Evolutionary conservation across 1,140 invertebrate genomes (phyloP).

Genomic region (Anagrus nilaparvatae): DNA sequence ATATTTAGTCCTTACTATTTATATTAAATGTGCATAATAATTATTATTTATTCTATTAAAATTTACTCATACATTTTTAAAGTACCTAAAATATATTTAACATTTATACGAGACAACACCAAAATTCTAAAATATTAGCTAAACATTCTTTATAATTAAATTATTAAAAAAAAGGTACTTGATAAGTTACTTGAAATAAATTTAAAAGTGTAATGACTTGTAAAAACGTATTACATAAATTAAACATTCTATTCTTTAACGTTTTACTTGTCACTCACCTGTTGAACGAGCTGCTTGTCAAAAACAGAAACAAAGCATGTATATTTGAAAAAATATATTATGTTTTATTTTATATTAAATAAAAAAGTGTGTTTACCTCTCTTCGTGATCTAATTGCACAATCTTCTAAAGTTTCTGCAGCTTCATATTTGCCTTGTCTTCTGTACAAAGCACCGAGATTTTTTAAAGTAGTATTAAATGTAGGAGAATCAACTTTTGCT

Average conservation of each 20-base stretch:
- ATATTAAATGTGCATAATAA: too few relatives aligned
- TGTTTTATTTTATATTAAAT: conserved; percentile 19
- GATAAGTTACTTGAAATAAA: too few relatives aligned
- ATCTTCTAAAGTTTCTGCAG: conserved; percentile 96
- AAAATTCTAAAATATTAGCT: too few relatives aligned
- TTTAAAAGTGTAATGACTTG: too few relatives aligned
- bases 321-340: not conserved
- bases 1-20: too few relatives aligned
- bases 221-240: conserved; percentile 1
- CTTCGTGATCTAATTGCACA: conserved; percentile 88
- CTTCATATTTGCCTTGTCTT: conserved; percentile 96
- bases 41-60: too few relatives aligned
- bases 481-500: conserved; percentile 96
- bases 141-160: too few relatives aligned
- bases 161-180: too few relatives aligned
- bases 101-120: too few relatives aligned
- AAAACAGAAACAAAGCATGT: conserved; percentile 28
- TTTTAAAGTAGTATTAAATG: conserved; percentile 92
- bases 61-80: too few relatives aligned
- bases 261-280: conserved; percentile 29
- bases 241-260: conserved; percentile 10
- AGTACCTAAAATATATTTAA: conserved; percentile 2
- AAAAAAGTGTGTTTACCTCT: conserved; percentile 55
- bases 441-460: conserved; percentile 96
- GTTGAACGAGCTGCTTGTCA: conserved; percentile 41